Conservation (phyloP, 64 coral and sea anemone species). For the Montipora cactus region DNA sequence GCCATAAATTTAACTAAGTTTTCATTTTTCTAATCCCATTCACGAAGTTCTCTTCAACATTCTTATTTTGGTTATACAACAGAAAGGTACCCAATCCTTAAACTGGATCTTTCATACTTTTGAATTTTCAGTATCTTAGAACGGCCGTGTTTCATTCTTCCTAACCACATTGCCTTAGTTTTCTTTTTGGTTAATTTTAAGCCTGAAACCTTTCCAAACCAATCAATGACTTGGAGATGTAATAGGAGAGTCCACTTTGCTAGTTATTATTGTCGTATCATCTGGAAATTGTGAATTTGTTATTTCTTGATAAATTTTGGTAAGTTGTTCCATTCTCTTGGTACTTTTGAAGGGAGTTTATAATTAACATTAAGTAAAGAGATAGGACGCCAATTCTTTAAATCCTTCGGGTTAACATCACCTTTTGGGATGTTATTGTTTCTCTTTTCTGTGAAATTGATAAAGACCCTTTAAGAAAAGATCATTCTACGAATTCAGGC, state of each 20-base stretch:
- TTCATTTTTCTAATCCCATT: not conserved
- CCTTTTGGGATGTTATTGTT: constrained; percentile 51
- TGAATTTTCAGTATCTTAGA: not conserved
- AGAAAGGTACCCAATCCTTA: not conserved
- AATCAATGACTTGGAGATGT: not conserved
- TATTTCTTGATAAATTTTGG: constrained; percentile 21
- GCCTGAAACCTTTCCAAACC: not conserved
- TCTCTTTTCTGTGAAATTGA: constrained; percentile 42
- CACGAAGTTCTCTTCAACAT: not conserved
- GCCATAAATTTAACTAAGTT: constrained; percentile 19
- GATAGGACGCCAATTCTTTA: constrained; percentile 16
- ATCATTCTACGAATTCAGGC: not conserved
- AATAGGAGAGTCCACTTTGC: not conserved
- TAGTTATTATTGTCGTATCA: not conserved
- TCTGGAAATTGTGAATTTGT: constrained; percentile 1
- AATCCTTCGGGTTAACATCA: no score
- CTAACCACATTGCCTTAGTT: not conserved
- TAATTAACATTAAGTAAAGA: constrained; percentile 1
- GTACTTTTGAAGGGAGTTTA: constrained; percentile 14
- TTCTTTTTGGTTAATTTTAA: not conserved
- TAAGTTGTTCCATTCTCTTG: constrained; percentile 30
- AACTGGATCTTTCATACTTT: not conserved
- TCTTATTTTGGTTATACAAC: not conserved
- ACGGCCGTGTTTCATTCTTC: not conserved
- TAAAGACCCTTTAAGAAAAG: not conserved